phyloP scores from a whole-genome alignment of 2,888 invertebrate genomes.

The Andrena marginata region DNA sequence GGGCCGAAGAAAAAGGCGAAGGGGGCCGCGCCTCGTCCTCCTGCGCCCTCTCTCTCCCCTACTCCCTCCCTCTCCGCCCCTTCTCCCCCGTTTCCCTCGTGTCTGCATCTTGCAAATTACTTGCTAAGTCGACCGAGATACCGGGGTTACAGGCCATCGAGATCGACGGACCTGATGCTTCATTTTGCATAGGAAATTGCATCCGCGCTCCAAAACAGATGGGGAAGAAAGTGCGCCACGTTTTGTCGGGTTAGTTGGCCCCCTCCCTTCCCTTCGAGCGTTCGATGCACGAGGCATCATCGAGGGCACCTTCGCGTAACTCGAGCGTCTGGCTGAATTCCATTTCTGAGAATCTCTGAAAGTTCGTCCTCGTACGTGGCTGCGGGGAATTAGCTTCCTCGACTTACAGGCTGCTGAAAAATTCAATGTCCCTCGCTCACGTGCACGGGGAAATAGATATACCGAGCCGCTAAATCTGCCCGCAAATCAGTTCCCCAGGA shows the following conservation, averaged over 20 bases:
- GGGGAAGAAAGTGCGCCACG: neutral
- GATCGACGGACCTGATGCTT: conserved; percentile 14
- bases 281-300: neutral
- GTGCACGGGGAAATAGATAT: conserved; percentile 44
- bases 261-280: neutral
- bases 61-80: too few relatives aligned
- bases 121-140: conserved; percentile 53
- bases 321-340: conserved; percentile 10
- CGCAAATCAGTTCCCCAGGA: conserved; percentile 17
- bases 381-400: conserved; percentile 22
- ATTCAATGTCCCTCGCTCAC: conserved; percentile 28
- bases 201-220: neutral
- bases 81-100: neutral
- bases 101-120: conserved; percentile 60
- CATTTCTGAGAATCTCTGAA: conserved; percentile 25
- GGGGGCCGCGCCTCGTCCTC: conserved; percentile 14
- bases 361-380: neutral
- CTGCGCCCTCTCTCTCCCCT: neutral
- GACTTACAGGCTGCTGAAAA: conserved; percentile 30
- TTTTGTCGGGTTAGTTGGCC: neutral
- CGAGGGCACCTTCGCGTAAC: neutral
- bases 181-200: conserved; percentile 12
- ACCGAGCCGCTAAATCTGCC: conserved; percentile 23
- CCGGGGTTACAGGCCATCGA: conserved; percentile 30
- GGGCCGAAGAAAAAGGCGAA: conserved; percentile 48